A percentile compares a stretch with the other conserved stretches of the same genome.
Evolutionary conservation across 53 echinoderm and acorn worm genomes (phyloP).

Genomic region (Paelopatides confundens): DNA sequence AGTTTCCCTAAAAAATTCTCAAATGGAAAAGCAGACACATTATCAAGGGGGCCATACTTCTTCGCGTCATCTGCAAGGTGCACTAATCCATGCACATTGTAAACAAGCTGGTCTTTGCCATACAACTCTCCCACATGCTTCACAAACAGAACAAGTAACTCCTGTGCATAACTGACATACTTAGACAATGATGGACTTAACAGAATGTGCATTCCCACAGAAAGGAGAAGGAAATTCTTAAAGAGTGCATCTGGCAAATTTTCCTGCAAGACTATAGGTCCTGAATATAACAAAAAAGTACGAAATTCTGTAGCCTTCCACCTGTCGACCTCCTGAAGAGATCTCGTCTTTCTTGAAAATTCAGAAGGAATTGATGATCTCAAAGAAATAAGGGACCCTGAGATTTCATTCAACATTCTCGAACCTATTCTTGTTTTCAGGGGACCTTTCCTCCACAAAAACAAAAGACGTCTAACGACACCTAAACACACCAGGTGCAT

Average conservation of each 20-base stretch:
- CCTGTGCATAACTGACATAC: constrained; percentile 15
- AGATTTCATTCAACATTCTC: constrained; percentile 27
- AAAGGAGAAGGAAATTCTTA: constrained; percentile 25
- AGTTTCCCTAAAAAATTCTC: constrained; percentile 39
- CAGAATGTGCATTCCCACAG: constrained; percentile 24
- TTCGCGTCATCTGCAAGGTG: constrained; percentile 42
- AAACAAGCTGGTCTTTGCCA: constrained; percentile 42
- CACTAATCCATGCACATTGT: constrained; percentile 43
- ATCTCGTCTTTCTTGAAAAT: constrained; percentile 40
- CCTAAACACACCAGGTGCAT: constrained; percentile 75
- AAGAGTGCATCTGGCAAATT: constrained; percentile 8
- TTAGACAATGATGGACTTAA: background rate
- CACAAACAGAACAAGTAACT: constrained; percentile 29
- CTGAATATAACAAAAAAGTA: constrained; percentile 36
- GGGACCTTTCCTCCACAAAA: constrained; percentile 70
- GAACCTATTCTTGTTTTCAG: constrained; percentile 20
- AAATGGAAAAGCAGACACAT: constrained; percentile 50
- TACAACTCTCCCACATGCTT: constrained; percentile 22
- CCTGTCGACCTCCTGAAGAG: constrained; percentile 36
- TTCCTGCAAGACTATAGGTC: constrained; percentile 10
- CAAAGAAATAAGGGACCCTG: constrained; percentile 41
- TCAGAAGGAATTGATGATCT: constrained; percentile 43
- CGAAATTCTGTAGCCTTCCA: constrained; percentile 57
- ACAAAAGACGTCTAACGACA: constrained; percentile 57
- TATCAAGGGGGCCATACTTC: constrained; percentile 50